Conservation (phyloP, 2,113 vertebrate species). For the Meles meles region DNA sequence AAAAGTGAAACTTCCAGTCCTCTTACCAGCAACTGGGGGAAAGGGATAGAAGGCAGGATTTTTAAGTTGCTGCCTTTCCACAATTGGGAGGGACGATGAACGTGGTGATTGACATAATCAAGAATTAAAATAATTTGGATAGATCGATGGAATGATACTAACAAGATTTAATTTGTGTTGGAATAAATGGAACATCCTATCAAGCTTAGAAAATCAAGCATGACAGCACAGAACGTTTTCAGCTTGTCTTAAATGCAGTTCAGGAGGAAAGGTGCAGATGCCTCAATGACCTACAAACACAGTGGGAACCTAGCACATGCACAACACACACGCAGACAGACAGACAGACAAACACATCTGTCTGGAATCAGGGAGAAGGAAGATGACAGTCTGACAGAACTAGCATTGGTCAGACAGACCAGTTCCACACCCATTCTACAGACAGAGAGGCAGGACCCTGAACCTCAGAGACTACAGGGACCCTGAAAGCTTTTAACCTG, state of each 20-base stretch:
- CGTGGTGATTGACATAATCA: neutral
- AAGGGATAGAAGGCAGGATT: neutral
- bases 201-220: neutral
- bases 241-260: neutral
- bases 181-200: neutral
- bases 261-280: neutral
- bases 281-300: neutral
- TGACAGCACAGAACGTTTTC: neutral
- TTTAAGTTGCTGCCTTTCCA: neutral
- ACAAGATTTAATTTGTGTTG: neutral
- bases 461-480: neutral
- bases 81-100: neutral
- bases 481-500: neutral
- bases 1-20: neutral
- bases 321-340: neutral
- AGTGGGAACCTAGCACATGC: neutral
- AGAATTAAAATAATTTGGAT: slow-evolving; percentile 1
- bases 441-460: neutral
- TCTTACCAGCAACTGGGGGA: neutral
- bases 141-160: neutral
- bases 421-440: neutral
- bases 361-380: neutral
- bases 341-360: neutral
- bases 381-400: neutral
- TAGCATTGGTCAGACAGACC: neutral